Evolutionary conservation across 1,140 invertebrate species (phyloP).

Genomic region (Odontomachus brunneus): DNA sequence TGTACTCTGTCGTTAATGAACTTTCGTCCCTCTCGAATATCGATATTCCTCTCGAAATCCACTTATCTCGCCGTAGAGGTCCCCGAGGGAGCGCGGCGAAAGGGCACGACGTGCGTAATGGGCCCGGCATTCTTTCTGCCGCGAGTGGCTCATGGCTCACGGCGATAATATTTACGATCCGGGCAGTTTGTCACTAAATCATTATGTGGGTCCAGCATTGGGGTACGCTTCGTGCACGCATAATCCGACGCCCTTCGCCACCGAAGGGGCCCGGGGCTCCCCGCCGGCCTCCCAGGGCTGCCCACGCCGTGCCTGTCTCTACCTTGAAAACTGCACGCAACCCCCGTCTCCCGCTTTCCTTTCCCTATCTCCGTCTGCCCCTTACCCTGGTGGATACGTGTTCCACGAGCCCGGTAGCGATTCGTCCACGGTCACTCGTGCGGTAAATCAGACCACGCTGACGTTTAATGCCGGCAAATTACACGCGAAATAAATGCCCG

Average conservation of each 20-base stretch:
- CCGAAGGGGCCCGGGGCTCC: neutral
- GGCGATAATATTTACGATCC: conserved; percentile 77
- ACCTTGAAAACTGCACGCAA: conserved; percentile 64
- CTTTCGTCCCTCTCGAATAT: neutral
- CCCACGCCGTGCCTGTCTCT: conserved; percentile 37
- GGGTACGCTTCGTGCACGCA: conserved; percentile 32
- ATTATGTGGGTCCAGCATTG: conserved; percentile 64
- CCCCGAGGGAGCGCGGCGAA: conserved; percentile 57
- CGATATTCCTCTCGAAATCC: conserved; percentile 15
- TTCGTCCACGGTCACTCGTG: conserved; percentile 80
- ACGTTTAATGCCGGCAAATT: conserved; percentile 85
- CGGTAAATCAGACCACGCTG: conserved; percentile 83
- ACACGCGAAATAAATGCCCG: conserved; percentile 84
- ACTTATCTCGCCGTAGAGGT: conserved; percentile 13
- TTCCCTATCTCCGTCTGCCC: conserved; percentile 29
- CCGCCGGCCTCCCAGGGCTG: conserved; percentile 9
- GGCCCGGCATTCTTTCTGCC: conserved; percentile 73
- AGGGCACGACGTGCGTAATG: conserved; percentile 71
- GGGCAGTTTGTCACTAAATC: conserved; percentile 81
- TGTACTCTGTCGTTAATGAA: neutral
- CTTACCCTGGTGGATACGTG: conserved; percentile 74
- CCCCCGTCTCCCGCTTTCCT: conserved; percentile 51
- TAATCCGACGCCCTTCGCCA: conserved; percentile 49
- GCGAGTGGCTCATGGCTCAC: conserved; percentile 54
- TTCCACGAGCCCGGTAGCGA: conserved; percentile 81